Evolutionary conservation across 1,140 invertebrate genomes (phyloP), one percentile per base, ranked within the genome.

Genomic region (Heliconius melpomene): DNA sequence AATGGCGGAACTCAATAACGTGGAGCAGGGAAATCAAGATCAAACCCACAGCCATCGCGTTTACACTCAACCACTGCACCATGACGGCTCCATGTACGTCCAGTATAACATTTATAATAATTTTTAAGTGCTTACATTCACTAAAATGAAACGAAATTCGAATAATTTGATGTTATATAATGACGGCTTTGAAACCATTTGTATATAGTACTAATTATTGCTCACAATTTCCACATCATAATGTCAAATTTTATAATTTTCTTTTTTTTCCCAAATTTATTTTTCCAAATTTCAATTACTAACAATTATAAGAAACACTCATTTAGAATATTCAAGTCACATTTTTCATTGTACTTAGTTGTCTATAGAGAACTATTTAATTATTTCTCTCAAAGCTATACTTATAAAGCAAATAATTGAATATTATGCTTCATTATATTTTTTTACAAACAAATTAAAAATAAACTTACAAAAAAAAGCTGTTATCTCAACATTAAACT

Each of bases 321-420:
- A 26, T 66, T 66, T 66, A 66, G 23, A 66, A 66, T 26, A 66
- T 60, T 60, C 26, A 66, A 66, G 60, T 66, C 60, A 66, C 60
- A 26, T 29, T 66, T 13, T 26, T 66, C 60, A 66, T 66, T 66
- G 60, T 66, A 66, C 60, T 66, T 66, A 66, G 60, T 66, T 66
- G 60, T 66, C 60, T 66, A 66, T 66, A 66, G n/a, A 13, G 9
- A 13, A 26, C 26, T 16, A 29, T 66, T 29, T 29, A 26, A 66
- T 29, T 8, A n/a, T 23, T 26, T 66, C 11, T 2, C 23, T 66
- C 60, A 66, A 29, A 29, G 60, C 26, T 26, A 66, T 29, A 26
- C 60, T 66, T 29, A 26, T 29, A 66, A 66, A 66, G 60, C 60
- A 26, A 29, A 29, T 23, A 66, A 9, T 26, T 29, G 23, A n/a